These are phyloP conservation scores for Cataglyphis albicans DNA, from an alignment of 2,888 invertebrate species.

Conservation along the genomic window DNA sequence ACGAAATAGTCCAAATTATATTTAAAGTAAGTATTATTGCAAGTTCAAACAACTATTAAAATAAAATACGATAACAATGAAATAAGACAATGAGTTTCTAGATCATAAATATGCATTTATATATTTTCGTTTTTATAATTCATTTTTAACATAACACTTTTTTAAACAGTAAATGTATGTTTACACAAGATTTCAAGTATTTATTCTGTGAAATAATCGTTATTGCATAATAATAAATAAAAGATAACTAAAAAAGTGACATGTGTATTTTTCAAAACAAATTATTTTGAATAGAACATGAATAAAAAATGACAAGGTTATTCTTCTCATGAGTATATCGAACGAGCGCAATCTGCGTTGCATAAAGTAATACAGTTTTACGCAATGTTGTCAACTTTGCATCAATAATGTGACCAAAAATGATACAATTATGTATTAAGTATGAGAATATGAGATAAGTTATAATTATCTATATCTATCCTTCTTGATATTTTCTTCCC, in stretches of 20 bases:
- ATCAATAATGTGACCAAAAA: too few relatives aligned
- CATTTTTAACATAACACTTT: conserved; percentile 20
- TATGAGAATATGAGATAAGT: too few relatives aligned
- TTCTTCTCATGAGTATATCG: neutral
- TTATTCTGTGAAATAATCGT: conserved; percentile 71
- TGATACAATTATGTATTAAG: too few relatives aligned
- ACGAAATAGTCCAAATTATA: neutral
- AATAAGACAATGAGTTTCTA: conserved; percentile 69
- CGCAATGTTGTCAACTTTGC: neutral
- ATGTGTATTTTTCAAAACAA: conserved; percentile 84
- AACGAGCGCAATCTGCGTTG: neutral
- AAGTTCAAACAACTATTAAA: conserved; percentile 23
- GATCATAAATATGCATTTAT: conserved; percentile 43
- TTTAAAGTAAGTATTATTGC: neutral
- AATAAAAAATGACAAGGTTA: conserved; percentile 60
- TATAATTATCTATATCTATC: too few relatives aligned
- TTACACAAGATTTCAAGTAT: conserved; percentile 27
- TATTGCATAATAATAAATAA: conserved; percentile 78
- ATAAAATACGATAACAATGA: conserved; percentile 74
- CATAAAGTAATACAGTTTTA: neutral
- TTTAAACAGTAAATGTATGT: conserved; percentile 55
- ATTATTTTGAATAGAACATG: conserved; percentile 85
- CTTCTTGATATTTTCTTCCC: too few relatives aligned
- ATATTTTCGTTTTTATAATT: neutral
- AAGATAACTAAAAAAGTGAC: conserved; percentile 74